Evolutionary conservation across 2,888 invertebrate species (phyloP).

Genomic region (Drosophila lutescens): DNA sequence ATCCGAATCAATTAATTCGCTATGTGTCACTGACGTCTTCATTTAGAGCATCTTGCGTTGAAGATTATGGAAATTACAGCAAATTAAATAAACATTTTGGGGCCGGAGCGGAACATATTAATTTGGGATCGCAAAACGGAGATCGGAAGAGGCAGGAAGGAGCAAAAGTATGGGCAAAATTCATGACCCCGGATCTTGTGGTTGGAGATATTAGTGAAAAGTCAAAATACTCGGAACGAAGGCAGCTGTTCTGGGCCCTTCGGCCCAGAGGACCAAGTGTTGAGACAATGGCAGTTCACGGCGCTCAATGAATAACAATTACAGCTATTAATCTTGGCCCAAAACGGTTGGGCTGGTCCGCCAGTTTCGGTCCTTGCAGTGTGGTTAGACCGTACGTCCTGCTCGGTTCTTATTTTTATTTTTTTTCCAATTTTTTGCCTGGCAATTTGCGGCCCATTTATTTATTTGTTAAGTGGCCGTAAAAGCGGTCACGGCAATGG

Average conservation of each 20-base stretch:
- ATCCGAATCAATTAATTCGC: constrained; percentile 4
- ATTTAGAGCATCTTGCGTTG: constrained; percentile 31
- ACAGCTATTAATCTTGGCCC: constrained; percentile 75
- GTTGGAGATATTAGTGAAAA: constrained; percentile 47
- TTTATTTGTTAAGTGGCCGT: constrained; percentile 81
- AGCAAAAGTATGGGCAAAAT: constrained; percentile 21
- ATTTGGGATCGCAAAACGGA: constrained; percentile 19
- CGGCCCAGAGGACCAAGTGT: constrained; percentile 54
- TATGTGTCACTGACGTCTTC: constrained; percentile 43
- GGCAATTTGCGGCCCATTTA: constrained; percentile 75
- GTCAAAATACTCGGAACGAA: constrained; percentile 6
- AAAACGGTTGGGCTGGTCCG: constrained; percentile 53
- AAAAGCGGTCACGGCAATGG: constrained; percentile 68
- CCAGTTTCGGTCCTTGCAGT: constrained; percentile 38
- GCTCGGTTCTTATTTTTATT: constrained; percentile 31
- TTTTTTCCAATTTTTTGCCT: constrained; percentile 47
- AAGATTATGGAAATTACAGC: constrained; percentile 36
- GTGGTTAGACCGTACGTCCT: constrained; percentile 58
- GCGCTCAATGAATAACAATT: constrained; percentile 79
- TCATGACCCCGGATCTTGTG: constrained; percentile 33
- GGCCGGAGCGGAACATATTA: constrained; percentile 54
- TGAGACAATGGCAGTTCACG: constrained; percentile 74
- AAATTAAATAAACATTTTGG: constrained; percentile 47
- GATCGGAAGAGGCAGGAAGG: not conserved
- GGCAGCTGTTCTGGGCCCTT: constrained; percentile 53